Base-by-base conservation (phyloP, 1,140 invertebrate species). In the Ceratosolen solmsi region DNA sequence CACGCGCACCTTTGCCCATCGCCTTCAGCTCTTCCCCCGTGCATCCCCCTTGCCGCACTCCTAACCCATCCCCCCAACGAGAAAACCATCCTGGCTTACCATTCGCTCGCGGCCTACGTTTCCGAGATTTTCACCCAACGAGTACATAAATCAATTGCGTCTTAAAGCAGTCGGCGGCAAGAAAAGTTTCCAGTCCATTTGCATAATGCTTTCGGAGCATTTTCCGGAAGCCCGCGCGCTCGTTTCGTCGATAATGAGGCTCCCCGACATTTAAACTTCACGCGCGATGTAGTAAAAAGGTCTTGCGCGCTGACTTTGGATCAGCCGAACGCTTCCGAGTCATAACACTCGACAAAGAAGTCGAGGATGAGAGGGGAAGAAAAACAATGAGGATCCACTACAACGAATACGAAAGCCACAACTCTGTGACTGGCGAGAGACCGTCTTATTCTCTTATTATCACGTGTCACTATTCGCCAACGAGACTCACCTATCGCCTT, bases 51-150 rank as follows among this genome's bases (percentile, higher is more conserved):
- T 58, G 25, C 20, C n/a, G 1, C n/a, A 5, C 65, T 1, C 38
- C 15, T 11, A n/a, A 22, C 58, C 7, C 51, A 54, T 17, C 20
- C 30, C 8, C 73, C 41, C 41, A 13, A 25, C 56, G 56, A 73
- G 81, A 65, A 82, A 82, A 78, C 56, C 41, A 78, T 72, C 75
- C 51, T n/a, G n/a, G n/a, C n/a, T n/a, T n/a, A n/a, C n/a, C n/a
- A n/a, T n/a, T n/a, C n/a, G n/a, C n/a, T 36, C 71, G 33, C n/a
- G 38, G 27, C 51, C 41, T 49, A 51, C 38, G 41, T 78, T 82
- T 77, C 75, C 78, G 38, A 80, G 68, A 72, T 80, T 80, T 80
- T 65, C 71, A 80, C 71, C 58, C 70, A 38, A 9, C 71, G n/a
- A 68, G 72, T 68, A 56, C 63, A 75, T 75, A 65, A 81, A 81